Conservation (phyloP, 2,797 vertebrate species). For the Pangasius sanitwongsei region DNA sequence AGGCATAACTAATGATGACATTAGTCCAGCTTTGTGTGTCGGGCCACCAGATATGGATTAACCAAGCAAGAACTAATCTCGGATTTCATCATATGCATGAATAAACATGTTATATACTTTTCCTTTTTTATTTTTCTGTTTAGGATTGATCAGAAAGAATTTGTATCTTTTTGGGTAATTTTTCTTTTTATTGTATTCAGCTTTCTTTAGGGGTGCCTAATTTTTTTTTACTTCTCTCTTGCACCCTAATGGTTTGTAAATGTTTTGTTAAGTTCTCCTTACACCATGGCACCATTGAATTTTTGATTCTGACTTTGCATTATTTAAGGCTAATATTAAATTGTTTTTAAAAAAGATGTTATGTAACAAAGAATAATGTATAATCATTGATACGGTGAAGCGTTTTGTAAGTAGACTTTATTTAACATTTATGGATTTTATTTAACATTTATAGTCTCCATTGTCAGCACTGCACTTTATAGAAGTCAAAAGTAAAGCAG, state of each 20-base stretch:
- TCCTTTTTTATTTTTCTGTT: constrained; percentile 56
- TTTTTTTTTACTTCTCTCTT: not conserved
- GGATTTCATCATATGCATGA: constrained; percentile 76
- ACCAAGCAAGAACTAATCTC: constrained; percentile 81
- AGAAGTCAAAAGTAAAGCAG: not conserved
- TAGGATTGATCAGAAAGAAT: constrained; percentile 45
- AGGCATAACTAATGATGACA: constrained; percentile 83
- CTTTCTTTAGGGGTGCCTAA: not conserved
- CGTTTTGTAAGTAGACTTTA: not conserved
- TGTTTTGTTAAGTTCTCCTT: not conserved
- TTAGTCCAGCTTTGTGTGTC: constrained; percentile 76
- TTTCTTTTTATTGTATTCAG: constrained; percentile 54
- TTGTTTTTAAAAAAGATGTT: not conserved
- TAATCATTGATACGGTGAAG: not conserved
- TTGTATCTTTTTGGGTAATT: constrained; percentile 46
- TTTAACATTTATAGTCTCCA: not conserved
- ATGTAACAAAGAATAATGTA: not conserved
- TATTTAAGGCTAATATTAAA: not conserved
- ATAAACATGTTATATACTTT: constrained; percentile 68
- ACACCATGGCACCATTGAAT: not conserved
- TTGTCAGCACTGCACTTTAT: not conserved
- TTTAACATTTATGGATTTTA: not conserved
- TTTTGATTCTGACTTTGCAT: not conserved
- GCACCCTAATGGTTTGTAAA: not conserved
- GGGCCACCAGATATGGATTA: constrained; percentile 75